Conservation (phyloP, 2,888 invertebrate genomes). For the Thecocarcelia acutangulata region DNA sequence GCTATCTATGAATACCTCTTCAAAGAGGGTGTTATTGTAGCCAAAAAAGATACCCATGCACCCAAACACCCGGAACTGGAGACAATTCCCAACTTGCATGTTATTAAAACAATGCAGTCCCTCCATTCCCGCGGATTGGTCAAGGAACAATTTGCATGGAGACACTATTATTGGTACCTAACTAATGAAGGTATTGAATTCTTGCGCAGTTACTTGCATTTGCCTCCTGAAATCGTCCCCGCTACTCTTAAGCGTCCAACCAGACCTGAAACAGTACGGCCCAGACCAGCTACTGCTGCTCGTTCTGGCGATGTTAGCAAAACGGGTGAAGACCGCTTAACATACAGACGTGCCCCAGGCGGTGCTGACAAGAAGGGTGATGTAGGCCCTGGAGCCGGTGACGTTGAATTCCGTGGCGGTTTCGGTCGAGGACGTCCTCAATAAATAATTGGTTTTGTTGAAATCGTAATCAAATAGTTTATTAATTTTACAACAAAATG, state of each 20-base stretch:
- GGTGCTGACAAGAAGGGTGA: conserved; percentile 96
- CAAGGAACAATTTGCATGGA: conserved; percentile 99
- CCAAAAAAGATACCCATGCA: conserved; percentile 98
- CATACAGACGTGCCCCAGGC: conserved; percentile 90
- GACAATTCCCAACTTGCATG: conserved; percentile 97
- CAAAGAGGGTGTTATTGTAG: conserved; percentile 99
- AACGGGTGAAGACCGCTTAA: conserved; percentile 90
- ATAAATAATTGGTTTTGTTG: conserved; percentile 69
- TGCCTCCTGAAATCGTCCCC: conserved; percentile 99
- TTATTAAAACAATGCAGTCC: conserved; percentile 98
- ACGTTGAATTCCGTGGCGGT: conserved; percentile 95
- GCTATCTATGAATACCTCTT: conserved; percentile 98
- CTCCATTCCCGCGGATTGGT: conserved; percentile 98
- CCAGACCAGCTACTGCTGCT: conserved; percentile 87
- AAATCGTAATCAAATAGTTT: conserved; percentile 44
- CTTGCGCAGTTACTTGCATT: conserved; percentile 95
- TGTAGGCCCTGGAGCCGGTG: conserved; percentile 96
- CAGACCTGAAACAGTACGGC: conserved; percentile 91
- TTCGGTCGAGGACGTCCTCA: conserved; percentile 87
- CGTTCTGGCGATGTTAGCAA: conserved; percentile 87
- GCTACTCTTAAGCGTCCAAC: conserved; percentile 96
- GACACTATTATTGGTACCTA: conserved; percentile 98
- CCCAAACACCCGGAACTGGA: conserved; percentile 98
- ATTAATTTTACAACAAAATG: conserved; percentile 55
- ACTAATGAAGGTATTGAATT: conserved; percentile 99